phyloP scores from a whole-genome alignment of 2,888 invertebrate genomes.

The Yponomeuta cagnagella region DNA sequence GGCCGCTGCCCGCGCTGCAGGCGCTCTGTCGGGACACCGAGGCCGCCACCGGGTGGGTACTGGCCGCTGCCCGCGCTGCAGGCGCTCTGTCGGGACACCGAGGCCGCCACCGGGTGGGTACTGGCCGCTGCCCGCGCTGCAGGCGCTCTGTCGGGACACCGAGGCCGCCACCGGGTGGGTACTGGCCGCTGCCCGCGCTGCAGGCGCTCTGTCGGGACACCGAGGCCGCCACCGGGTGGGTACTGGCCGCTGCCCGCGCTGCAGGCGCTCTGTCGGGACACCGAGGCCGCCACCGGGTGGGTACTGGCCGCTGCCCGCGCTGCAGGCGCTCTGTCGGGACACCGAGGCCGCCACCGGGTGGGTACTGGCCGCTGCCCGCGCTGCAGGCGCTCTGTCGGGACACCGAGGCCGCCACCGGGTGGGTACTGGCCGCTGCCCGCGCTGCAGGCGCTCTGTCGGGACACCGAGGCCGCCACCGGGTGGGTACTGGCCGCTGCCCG shows the following conservation, averaged over 20 bases:
- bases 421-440: too few species aligned
- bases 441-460: too few species aligned
- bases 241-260: background rate
- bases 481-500: too few species aligned
- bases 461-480: too few species aligned
- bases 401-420: background rate
- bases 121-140: conserved; percentile 27
- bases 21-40: too few species aligned
- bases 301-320: conserved; percentile 34
- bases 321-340: too few species aligned
- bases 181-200: background rate
- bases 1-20: too few species aligned
- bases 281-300: conserved; percentile 59
- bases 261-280: too few species aligned
- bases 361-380: conserved; percentile 37
- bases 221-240: background rate
- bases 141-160: too few species aligned
- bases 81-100: too few species aligned
- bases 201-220: too few species aligned
- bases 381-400: too few species aligned
- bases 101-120: conserved; percentile 64
- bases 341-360: background rate
- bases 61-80: background rate
- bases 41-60: background rate
- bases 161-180: conserved; percentile 58